Percentiles rank a stretch among this genome's conserved stretches.
phyloP scores from a whole-genome alignment of 2,113 vertebrate genomes.

The Indicator indicator region DNA sequence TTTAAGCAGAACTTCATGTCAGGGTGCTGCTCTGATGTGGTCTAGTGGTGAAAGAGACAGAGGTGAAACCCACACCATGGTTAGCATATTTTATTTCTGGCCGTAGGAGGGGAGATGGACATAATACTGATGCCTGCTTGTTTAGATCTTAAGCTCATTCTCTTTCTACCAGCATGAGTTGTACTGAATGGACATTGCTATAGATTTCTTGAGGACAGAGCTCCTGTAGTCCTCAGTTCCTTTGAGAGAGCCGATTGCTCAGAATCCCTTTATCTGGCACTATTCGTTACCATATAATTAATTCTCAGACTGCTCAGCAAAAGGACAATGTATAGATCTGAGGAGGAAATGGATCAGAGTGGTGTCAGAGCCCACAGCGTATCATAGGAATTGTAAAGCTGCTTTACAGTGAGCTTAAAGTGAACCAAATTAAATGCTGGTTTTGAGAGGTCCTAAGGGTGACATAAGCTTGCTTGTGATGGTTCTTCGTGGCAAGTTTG shows the following conservation, averaged over 20 bases:
- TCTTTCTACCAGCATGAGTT: neutral
- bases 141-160: neutral
- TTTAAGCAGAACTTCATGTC: neutral
- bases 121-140: neutral
- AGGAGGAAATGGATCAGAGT: slow-evolving; percentile 37
- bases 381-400: slow-evolving; percentile 5
- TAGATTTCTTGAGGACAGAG: neutral
- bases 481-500: neutral
- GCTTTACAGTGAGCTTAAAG: slow-evolving; percentile 30
- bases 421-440: slow-evolving; percentile 4
- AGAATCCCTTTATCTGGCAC: neutral
- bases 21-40: neutral
- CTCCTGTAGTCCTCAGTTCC: neutral
- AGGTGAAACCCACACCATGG: neutral
- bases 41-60: neutral
- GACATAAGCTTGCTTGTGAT: neutral
- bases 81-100: neutral
- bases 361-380: neutral
- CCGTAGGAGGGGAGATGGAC: neutral
- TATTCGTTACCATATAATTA: slow-evolving; percentile 32
- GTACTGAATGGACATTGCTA: neutral
- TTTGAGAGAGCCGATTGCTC: neutral
- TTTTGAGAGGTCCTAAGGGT: neutral
- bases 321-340: slow-evolving; percentile 16
- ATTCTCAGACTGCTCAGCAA: slow-evolving; percentile 19